A percentile compares a stretch with the other conserved stretches of the same genome.
Evolutionary conservation across 1,140 invertebrate species (phyloP).

Genomic region (Tetramorium parvispinum): DNA sequence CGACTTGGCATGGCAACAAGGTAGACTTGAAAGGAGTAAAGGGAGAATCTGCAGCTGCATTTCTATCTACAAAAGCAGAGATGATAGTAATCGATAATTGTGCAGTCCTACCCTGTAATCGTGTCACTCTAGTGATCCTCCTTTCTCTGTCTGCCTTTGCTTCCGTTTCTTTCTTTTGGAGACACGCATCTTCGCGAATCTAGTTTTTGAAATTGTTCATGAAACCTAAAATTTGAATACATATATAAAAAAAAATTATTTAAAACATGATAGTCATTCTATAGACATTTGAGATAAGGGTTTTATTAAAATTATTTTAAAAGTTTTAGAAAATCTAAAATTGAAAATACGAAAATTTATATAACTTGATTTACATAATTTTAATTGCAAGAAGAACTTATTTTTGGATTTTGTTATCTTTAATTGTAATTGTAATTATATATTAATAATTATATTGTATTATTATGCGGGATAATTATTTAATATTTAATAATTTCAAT

Average conservation of each 20-base stretch:
- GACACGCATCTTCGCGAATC: not conserved
- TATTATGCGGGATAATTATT: not conserved
- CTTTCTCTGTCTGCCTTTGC: not conserved
- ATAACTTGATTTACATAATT: not conserved
- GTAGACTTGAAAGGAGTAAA: slow-evolving; percentile 7
- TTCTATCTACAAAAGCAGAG: slow-evolving; percentile 59
- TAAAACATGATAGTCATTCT: not conserved
- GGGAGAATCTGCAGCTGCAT: slow-evolving; percentile 69
- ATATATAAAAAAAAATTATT: not conserved
- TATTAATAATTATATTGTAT: not conserved
- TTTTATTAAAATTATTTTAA: not conserved
- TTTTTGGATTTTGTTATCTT: not conserved
- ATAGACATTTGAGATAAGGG: not conserved
- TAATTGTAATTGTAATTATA: not conserved
- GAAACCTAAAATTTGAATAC: not conserved
- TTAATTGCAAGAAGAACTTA: not conserved
- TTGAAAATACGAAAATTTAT: not conserved
- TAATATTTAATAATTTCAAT: not conserved
- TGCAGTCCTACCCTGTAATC: slow-evolving; percentile 43
- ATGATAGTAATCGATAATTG: slow-evolving; percentile 70
- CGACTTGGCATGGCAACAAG: not conserved
- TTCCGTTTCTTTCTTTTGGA: not conserved
- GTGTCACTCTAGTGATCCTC: slow-evolving; percentile 5
- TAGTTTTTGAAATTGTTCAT: not conserved
- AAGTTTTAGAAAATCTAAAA: not conserved